A percentile compares a stretch with the other conserved stretches of the same genome.
phyloP scores from a whole-genome alignment of 1,140 invertebrate genomes.

The Pygmarrhopalites habei region DNA sequence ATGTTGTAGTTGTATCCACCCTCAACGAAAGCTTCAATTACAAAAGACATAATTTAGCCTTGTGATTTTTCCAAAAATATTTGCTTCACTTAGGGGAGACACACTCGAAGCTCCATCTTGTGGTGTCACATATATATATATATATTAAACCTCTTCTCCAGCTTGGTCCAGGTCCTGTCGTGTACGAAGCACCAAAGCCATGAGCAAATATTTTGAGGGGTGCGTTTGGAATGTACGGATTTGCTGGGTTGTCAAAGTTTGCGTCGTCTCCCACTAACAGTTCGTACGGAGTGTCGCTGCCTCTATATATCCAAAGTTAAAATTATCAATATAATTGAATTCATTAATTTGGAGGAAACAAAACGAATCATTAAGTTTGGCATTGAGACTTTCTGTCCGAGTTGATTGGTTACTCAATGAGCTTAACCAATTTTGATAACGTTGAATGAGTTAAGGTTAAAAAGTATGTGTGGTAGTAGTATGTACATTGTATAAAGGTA shows the following conservation, averaged over 20 bases:
- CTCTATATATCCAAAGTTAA: background rate
- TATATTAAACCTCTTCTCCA: conserved; percentile 16
- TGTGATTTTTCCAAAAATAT: background rate
- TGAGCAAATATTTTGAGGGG: conserved; percentile 27
- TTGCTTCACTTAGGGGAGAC: background rate
- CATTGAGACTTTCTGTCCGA: too few species aligned
- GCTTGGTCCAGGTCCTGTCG: conserved; percentile 2
- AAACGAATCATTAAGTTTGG: background rate
- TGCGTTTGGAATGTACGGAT: conserved; percentile 19
- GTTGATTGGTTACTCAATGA: too few species aligned
- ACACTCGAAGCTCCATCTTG: background rate
- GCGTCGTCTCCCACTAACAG: background rate
- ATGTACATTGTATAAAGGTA: conserved; percentile 21
- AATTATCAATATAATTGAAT: background rate
- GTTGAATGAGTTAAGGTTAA: background rate
- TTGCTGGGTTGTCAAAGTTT: too few species aligned
- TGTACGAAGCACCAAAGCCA: conserved; percentile 19
- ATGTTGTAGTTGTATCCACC: conserved; percentile 14
- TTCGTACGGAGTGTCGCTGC: conserved; percentile 4
- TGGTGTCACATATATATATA: too few species aligned
- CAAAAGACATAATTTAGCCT: background rate
- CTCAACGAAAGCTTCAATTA: conserved; percentile 11
- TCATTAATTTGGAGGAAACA: background rate
- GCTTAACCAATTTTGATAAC: too few species aligned
- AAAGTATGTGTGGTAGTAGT: background rate